Evolutionary conservation across 2,888 invertebrate species (phyloP), one percentile per base, ranked within the genome.

Genomic region (Parthenolecanium corni): DNA sequence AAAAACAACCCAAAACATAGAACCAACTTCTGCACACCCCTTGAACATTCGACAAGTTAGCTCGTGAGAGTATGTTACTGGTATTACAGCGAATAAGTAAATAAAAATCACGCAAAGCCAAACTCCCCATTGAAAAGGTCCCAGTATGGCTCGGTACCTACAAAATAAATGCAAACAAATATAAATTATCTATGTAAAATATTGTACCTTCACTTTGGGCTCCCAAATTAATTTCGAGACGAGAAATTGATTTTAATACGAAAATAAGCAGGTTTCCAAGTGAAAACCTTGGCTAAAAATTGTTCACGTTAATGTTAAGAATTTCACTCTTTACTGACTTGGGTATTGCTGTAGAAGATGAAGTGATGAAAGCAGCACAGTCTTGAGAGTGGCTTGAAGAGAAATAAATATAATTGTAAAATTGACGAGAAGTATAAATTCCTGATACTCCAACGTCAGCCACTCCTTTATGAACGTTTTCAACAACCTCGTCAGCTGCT

Each of bases 1-100:
- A 69, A 87, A 89, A 62, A 89, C 86, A 70, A 86, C 87, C 88
- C 88, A 89, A 72, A 88, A 88, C 86, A 88, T 87, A 69, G 86
- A 85, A 73, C 86, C 86, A 40, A 87, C 76, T 75, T 86, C 84
- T 54, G 82, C 82, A 64, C 83, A 83, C 68, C 83, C 80, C 44
- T 82, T 77, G 25, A 86, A 69, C 31, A 88, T 74, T 70, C 84
- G 83, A 18, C 86, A 71, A 0, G 84, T 80, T 64, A 83, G 79
- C 68, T 83, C 83, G 69, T 86, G 84, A 0, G 85, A 86, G 70
- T 83, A 85, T 0, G 84, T 81, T 54, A 88, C 75, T 1, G 87
- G 86, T 67, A 88, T 80, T 68, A 88, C 83, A 5, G 81, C 86
- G 1, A 85, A 77, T 25, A 89, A 73, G 69, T 89, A 89, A 0